Conservation (phyloP, 1,140 invertebrate species). For the Chelonus insularis region DNA sequence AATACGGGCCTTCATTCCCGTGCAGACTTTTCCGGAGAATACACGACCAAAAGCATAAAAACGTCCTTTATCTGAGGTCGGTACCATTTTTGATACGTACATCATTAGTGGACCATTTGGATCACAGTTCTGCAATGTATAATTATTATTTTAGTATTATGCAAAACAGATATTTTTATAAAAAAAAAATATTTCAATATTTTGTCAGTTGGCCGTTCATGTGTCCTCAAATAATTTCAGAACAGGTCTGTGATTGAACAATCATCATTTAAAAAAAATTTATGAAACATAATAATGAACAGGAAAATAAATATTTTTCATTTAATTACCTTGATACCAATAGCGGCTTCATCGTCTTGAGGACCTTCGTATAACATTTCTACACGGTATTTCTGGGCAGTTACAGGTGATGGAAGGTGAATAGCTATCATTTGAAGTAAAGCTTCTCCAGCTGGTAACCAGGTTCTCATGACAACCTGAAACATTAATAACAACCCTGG, state of each 20-base stretch:
- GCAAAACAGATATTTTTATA: neutral
- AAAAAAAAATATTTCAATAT: neutral
- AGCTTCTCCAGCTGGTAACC: conserved; percentile 99
- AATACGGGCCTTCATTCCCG: conserved; percentile 95
- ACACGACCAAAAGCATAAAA: conserved; percentile 99
- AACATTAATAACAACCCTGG: conserved; percentile 35
- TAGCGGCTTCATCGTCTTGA: conserved; percentile 93
- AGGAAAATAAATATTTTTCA: neutral
- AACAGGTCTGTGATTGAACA: conserved; percentile 58
- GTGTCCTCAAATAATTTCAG: conserved; percentile 49
- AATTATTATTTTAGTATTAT: too few species aligned
- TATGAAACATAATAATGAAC: neutral
- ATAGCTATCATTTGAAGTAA: conserved; percentile 99
- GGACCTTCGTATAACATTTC: conserved; percentile 99
- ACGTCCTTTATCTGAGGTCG: conserved; percentile 98
- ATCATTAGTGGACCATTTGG: conserved; percentile 98
- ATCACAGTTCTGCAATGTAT: conserved; percentile 87
- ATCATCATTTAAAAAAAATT: conserved; percentile 44
- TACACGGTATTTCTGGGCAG: conserved; percentile 98
- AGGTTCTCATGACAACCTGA: conserved; percentile 94
- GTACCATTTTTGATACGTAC: conserved; percentile 99
- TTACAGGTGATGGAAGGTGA: conserved; percentile 97
- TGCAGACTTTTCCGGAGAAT: conserved; percentile 95
- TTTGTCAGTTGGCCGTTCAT: conserved; percentile 52
- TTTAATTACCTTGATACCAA: conserved; percentile 75